Evolutionary conservation across 2,113 vertebrate genomes (phyloP).

Genomic region (Trachemys scripta): DNA sequence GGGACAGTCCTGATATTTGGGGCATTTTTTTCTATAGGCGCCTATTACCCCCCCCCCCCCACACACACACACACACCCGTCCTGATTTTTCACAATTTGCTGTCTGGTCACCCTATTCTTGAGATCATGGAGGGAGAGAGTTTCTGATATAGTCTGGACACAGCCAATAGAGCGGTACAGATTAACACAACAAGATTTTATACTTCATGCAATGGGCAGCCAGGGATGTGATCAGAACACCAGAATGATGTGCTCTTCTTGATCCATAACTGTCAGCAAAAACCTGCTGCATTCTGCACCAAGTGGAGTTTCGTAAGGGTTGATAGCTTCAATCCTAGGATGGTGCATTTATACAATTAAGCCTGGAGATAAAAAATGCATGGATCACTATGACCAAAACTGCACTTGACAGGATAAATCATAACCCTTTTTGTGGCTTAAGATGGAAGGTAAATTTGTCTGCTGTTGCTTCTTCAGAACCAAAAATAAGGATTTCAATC

Average conservation of each 20-base stretch:
- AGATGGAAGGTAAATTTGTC: neutral
- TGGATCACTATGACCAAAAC: accelerated
- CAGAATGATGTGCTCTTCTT: neutral
- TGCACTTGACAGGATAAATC: neutral
- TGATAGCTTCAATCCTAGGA: neutral
- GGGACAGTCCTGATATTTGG: no score
- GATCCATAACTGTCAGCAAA: neutral
- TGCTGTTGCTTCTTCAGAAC: neutral
- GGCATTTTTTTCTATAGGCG: no score
- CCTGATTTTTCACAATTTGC: no score
- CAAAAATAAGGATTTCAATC: neutral
- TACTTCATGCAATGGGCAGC: neutral
- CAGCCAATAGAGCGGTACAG: neutral
- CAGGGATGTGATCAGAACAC: neutral
- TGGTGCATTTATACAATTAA: neutral
- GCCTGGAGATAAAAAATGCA: neutral
- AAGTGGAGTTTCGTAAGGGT: neutral
- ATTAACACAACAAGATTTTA: neutral
- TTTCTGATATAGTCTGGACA: neutral
- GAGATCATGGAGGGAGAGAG: neutral
- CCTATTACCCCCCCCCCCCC: no score
- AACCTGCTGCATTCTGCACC: neutral
- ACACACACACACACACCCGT: no score
- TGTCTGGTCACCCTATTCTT: neutral
- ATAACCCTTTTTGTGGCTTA: neutral